Percentiles rank a stretch among this genome's conserved stretches.
Conservation (phyloP, 2,888 invertebrate species). For the Orchestes rusci region DNA sequence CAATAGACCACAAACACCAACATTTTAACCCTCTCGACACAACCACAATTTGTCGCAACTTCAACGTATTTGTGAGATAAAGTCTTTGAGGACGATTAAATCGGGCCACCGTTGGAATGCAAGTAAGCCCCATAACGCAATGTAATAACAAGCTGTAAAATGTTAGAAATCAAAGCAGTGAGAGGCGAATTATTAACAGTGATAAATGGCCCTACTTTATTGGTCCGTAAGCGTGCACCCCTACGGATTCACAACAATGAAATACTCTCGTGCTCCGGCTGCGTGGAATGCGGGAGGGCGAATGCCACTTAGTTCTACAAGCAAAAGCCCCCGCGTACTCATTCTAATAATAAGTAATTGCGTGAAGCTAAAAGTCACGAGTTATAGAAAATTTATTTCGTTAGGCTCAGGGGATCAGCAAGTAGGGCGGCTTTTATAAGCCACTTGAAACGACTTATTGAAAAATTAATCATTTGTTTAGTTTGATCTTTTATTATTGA, state of each 20-base stretch:
- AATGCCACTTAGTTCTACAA: slow-evolving; percentile 32
- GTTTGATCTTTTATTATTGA: no score
- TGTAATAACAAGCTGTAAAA: slow-evolving; percentile 25
- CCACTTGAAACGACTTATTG: slow-evolving; percentile 23
- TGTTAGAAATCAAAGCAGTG: slow-evolving; percentile 25
- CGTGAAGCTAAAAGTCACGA: slow-evolving; percentile 26
- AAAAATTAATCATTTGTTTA: slow-evolving; percentile 17
- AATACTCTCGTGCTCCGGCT: slow-evolving; percentile 39
- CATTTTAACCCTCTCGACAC: no score
- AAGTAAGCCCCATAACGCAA: slow-evolving; percentile 15
- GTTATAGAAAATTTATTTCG: slow-evolving; percentile 26
- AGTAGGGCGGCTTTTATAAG: slow-evolving; percentile 12
- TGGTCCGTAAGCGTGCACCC: slow-evolving; percentile 32
- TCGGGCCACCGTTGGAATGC: slow-evolving; percentile 15
- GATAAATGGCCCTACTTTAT: slow-evolving; percentile 39
- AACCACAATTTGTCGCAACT: no score
- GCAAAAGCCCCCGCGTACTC: slow-evolving; percentile 20
- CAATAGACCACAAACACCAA: no score
- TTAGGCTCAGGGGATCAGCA: slow-evolving; percentile 3
- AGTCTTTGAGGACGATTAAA: slow-evolving; percentile 6
- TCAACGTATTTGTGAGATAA: no score
- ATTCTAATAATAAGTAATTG: slow-evolving; percentile 27
- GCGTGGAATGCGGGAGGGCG: slow-evolving; percentile 37
- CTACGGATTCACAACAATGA: slow-evolving; percentile 37
- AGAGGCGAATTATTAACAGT: slow-evolving; percentile 33